Evolutionary conservation across 2,113 vertebrate species (phyloP), one percentile per base, ranked within the genome.

Genomic region (Osmerus eperlanus): DNA sequence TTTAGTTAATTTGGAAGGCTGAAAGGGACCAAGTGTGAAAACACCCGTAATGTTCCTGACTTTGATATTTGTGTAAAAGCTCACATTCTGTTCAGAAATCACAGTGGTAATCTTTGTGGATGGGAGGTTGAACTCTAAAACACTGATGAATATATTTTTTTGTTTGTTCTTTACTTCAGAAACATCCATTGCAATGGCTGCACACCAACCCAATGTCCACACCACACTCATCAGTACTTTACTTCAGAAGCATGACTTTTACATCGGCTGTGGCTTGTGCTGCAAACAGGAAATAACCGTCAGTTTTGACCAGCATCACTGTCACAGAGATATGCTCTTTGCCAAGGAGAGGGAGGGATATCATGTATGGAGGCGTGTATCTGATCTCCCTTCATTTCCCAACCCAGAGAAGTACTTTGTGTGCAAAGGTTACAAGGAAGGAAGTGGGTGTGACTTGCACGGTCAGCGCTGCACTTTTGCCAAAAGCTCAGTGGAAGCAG

Each of bases 401-500:
- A 84, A 13, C 16, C 93, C 92, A 0, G 71, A 71, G 0, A 77
- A 21, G 3, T 93, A 93, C 0, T 25, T 65, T 0, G 83, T 93
- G 51, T 94, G 92, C 72, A 71, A 83, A 47, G 89, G 89, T 75
- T 93, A 91, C 0, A 29, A 8, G 0, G 25, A 84, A 0, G 88
- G 86, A 0, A 12, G 5, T 2, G 92, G 92, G 65, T 94, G 93
- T 80, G 64, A 0, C 1, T 86, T 59, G 68, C 92, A 93, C 69
- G 9, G 4, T 25, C 86, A 84, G 74, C 81, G 67, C 2, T 93
- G 92, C 68, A 92, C 91, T 13, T 94, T 93, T 0, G 92, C 92
- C 61, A 87, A 83, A 53, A 92, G 90, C 59, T 4, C 0, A 0
- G 92, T 92, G 80, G 93, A 93, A 78, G 90, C 90, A 1, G 53